Evolutionary conservation across 2,797 vertebrate genomes (phyloP).

Genomic region (Alfaro cultratus): DNA sequence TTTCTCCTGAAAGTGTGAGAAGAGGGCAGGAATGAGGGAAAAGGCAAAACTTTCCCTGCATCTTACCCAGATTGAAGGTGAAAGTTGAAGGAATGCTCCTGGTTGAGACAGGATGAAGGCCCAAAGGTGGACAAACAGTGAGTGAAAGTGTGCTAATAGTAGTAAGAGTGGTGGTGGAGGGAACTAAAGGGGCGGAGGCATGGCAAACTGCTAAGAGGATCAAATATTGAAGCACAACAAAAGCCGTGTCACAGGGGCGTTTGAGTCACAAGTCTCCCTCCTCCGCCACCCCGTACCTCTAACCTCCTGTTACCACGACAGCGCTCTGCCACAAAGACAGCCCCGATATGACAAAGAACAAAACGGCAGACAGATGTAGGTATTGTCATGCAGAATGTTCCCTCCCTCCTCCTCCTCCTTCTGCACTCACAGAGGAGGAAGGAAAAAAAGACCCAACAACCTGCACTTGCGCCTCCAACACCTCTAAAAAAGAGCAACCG

Average conservation of each 20-base stretch:
- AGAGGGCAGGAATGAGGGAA: slow-evolving; percentile 45
- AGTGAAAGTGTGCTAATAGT: slow-evolving; percentile 42
- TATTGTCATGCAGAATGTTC: slow-evolving; percentile 93
- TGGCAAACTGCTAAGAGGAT: slow-evolving; percentile 93
- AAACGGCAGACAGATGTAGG: slow-evolving; percentile 95
- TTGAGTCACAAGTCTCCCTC: slow-evolving; percentile 91
- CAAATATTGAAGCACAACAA: slow-evolving; percentile 98
- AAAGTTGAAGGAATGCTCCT: background rate
- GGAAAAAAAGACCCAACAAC: slow-evolving; percentile 36
- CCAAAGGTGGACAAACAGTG: slow-evolving; percentile 34
- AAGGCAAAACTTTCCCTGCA: slow-evolving; percentile 58
- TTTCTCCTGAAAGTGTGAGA: slow-evolving; percentile 94
- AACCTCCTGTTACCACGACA: slow-evolving; percentile 93
- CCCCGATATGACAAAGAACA: slow-evolving; percentile 91
- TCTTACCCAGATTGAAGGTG: slow-evolving; percentile 45
- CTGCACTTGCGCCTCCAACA: slow-evolving; percentile 46
- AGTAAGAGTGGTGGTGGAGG: slow-evolving; percentile 55
- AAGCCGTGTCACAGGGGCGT: slow-evolving; percentile 95
- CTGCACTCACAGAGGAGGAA: slow-evolving; percentile 29
- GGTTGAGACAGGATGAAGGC: background rate
- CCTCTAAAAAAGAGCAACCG: slow-evolving; percentile 53
- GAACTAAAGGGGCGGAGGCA: slow-evolving; percentile 76
- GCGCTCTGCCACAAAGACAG: slow-evolving; percentile 86
- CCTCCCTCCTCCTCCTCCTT: slow-evolving; percentile 47
- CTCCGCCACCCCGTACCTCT: slow-evolving; percentile 86